Evolutionary conservation across 2,797 vertebrate genomes (phyloP), one percentile per base, ranked within the genome.

Genomic region (Bucorvus abyssinicus): DNA sequence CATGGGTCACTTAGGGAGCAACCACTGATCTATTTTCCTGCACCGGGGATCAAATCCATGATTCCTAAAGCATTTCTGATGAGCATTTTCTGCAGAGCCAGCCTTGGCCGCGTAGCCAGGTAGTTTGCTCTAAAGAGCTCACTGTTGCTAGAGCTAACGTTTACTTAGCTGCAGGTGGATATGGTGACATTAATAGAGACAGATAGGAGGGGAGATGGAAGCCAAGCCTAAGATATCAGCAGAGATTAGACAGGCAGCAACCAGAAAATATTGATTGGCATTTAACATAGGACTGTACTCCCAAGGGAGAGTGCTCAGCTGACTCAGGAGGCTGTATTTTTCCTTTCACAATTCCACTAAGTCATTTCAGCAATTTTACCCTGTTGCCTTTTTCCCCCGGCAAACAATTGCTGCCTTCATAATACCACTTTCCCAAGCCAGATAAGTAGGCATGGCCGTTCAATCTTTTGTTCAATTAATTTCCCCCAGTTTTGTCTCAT

Each of bases 141-240:
- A 4, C 47, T 69, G 77, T 67, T 93, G 83, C 36, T 91, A 82
- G 52, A 94, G 47, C 61, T 93, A 92, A 92, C 6, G 63, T 95
- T 97, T 95, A 79, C 93, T 82, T 86, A 93, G 84, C 92, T 87
- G 92, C 89, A 90, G 82, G 80, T 89, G 85, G 67, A 86, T 78
- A 53, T 16, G 2, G 86, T 97, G 96, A 97, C 88, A 83, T 95
- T 94, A 97, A 96, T 78, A 90, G 74, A 89, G 89, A 84, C 0
- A 3, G 74, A 95, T 82, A 76, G 92, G 32, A 95, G 57, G 42
- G 55, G 91, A 94, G 50, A 84, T 83, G 81, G 87, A 91, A 94
- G 90, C 83, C 93, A 95, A 90, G 70, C 52, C 53, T 70, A 64
- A 94, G 84, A 94, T 92, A 96, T 59, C 15, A 69, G 76, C 22